A percentile compares a stretch with the other conserved stretches of the same genome.
Evolutionary conservation across 2,113 vertebrate species (phyloP).

Genomic region (Furnarius figulus): DNA sequence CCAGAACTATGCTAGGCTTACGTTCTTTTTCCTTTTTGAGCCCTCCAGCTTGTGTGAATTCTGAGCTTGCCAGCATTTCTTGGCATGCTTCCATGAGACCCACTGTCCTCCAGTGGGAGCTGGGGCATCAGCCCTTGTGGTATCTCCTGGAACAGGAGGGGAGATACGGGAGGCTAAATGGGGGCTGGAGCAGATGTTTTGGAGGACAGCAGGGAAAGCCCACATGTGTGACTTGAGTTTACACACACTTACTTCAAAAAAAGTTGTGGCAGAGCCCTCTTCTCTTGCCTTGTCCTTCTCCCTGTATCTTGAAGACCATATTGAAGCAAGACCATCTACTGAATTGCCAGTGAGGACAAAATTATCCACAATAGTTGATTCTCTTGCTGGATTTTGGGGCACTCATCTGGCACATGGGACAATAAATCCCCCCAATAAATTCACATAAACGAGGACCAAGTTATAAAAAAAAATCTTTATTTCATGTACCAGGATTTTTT

Average conservation of each 20-base stretch:
- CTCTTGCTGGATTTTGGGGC: not conserved
- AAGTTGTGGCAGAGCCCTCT: not conserved
- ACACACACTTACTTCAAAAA: not conserved
- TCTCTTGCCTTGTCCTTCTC: not conserved
- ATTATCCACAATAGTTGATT: not conserved
- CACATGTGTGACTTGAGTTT: not conserved
- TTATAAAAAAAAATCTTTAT: constrained; percentile 80
- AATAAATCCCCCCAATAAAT: constrained; percentile 6
- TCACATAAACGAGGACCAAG: constrained; percentile 49
- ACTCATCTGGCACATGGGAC: not conserved
- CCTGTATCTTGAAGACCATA: accelerated
- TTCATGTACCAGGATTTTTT: constrained; percentile 84
- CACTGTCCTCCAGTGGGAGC: not conserved
- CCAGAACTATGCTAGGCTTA: not conserved
- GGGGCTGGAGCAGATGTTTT: not conserved
- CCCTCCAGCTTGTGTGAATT: not conserved
- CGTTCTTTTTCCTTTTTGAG: not conserved
- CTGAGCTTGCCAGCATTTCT: not conserved
- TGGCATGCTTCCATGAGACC: accelerated
- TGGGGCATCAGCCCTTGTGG: not conserved
- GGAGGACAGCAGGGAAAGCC: not conserved
- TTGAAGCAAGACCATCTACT: not conserved
- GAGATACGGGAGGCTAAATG: not conserved
- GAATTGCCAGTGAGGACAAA: not conserved
- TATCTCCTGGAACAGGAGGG: not conserved